These are phyloP conservation scores for Salminus brasiliensis DNA, from an alignment of 2,113 vertebrate genomes.

Conservation along the genomic window DNA sequence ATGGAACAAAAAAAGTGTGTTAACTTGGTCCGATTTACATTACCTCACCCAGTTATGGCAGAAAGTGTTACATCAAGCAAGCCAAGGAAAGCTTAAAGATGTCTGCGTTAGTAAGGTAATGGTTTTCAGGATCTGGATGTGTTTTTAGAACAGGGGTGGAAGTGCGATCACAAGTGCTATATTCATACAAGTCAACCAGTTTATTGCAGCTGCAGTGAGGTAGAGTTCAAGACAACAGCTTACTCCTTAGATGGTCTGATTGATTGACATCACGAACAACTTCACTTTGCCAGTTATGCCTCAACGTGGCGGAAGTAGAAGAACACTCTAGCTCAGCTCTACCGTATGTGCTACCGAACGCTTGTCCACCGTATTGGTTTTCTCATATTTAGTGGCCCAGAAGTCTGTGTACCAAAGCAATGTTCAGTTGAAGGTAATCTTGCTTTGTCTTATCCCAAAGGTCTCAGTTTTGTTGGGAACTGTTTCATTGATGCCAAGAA, in stretches of 20 bases:
- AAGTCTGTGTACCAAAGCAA: slow-evolving; percentile 18
- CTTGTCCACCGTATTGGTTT: slow-evolving; percentile 11
- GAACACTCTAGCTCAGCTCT: not conserved
- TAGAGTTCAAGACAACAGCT: not conserved
- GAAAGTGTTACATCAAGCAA: slow-evolving; percentile 39
- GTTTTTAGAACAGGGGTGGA: slow-evolving; percentile 1
- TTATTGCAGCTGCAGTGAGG: not conserved
- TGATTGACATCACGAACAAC: not conserved
- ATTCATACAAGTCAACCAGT: not conserved
- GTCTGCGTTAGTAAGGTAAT: slow-evolving; percentile 8
- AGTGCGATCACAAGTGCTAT: slow-evolving; percentile 8
- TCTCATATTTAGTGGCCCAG: slow-evolving; percentile 27
- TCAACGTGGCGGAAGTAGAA: not conserved
- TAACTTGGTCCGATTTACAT: slow-evolving; percentile 46
- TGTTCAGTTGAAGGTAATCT: slow-evolving; percentile 30
- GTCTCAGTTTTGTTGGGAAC: slow-evolving; percentile 56
- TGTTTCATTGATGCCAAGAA: slow-evolving; percentile 71
- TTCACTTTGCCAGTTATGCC: not conserved
- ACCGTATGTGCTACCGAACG: not conserved
- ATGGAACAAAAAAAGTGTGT: slow-evolving; percentile 21
- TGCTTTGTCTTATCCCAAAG: slow-evolving; percentile 71
- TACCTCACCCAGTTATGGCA: slow-evolving; percentile 40
- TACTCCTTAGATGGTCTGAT: not conserved
- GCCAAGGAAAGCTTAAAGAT: slow-evolving; percentile 50
- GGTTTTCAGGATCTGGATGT: slow-evolving; percentile 1